phyloP scores from a whole-genome alignment of 1,140 invertebrate species.

The Dryas iulia region DNA sequence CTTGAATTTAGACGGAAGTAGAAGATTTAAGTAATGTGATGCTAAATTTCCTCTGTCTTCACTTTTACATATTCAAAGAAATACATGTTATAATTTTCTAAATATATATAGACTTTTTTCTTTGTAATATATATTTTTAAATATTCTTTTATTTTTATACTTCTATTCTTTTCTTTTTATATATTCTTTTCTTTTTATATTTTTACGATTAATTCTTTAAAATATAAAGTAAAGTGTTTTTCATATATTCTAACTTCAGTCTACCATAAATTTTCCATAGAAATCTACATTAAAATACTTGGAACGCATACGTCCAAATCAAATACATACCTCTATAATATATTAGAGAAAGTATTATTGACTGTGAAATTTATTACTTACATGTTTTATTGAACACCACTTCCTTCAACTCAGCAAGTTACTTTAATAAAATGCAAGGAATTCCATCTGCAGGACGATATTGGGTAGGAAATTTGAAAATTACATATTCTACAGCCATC shows the following conservation, averaged over 20 bases:
- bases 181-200: too few species aligned
- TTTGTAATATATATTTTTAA: too few species aligned
- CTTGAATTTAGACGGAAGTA: too few species aligned
- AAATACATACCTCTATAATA: background rate
- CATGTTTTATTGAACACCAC: background rate
- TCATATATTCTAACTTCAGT: background rate
- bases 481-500: background rate
- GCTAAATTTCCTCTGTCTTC: too few species aligned
- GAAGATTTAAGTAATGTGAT: too few species aligned
- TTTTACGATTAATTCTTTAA: too few species aligned
- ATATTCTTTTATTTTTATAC: too few species aligned
- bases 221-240: too few species aligned
- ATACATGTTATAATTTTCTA: too few species aligned
- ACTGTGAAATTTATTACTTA: constrained; percentile 5
- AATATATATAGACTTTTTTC: too few species aligned
- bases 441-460: background rate
- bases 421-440: constrained; percentile 7
- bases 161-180: too few species aligned
- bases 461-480: background rate
- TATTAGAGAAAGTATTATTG: background rate
- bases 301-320: background rate
- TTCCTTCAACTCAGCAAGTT: constrained; percentile 2
- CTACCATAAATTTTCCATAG: background rate
- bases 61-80: too few species aligned
- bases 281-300: background rate